Percentiles rank a stretch among this genome's conserved stretches.
phyloP scores from a whole-genome alignment of 1,140 invertebrate species.

The Cyrtorhinus lividipennis region DNA sequence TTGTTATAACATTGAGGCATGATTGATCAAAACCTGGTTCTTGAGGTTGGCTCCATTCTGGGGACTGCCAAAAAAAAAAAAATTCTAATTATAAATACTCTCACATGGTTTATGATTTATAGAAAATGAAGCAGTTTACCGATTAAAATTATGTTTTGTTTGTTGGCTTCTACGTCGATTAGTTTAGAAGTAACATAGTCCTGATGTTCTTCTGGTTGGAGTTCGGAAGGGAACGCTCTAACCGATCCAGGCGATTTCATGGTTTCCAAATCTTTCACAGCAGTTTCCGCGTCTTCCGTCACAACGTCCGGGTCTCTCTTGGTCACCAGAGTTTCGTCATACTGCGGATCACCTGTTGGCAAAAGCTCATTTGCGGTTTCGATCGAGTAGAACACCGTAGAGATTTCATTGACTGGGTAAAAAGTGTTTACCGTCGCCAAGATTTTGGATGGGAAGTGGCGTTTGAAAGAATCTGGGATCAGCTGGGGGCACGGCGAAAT shows the following conservation, averaged over 20 bases:
- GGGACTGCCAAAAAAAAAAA: no score
- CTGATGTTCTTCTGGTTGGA: neutral
- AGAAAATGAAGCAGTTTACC: constrained; percentile 6
- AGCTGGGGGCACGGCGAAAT: constrained; percentile 18
- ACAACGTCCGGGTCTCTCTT: neutral
- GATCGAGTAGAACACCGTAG: neutral
- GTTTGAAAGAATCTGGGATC: constrained; percentile 15
- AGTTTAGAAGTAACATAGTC: neutral
- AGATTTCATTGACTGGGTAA: neutral
- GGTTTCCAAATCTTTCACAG: neutral
- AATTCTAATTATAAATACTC: no score
- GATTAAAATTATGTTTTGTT: constrained; percentile 10
- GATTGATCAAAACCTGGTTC: no score
- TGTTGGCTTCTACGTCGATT: neutral
- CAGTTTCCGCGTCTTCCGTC: neutral
- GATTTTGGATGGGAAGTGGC: neutral
- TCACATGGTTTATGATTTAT: no score
- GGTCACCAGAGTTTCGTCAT: neutral
- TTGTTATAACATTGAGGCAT: no score
- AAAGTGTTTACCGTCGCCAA: neutral
- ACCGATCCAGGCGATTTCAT: neutral
- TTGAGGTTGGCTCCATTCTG: no score
- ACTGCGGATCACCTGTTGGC: neutral
- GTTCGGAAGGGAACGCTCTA: neutral
- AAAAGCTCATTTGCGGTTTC: neutral